Percentiles rank a stretch among this genome's conserved stretches.
Conservation (phyloP, 2,797 vertebrate species). For the Anisognathus igniventris region DNA sequence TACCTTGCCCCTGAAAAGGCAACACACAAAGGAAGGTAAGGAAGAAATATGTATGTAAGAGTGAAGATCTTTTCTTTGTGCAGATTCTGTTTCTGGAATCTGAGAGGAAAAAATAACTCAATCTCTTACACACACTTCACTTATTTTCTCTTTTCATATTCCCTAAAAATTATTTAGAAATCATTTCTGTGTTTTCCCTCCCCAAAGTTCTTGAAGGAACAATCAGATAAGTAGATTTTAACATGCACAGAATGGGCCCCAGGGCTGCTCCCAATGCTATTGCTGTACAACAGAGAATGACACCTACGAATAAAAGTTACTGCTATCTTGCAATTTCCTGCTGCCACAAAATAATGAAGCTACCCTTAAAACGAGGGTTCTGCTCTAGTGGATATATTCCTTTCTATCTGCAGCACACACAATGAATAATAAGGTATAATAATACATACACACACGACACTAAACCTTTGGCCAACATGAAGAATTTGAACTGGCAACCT, state of each 20-base stretch:
- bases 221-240: not conserved
- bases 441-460: not conserved
- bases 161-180: not conserved
- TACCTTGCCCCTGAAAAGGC: not conserved
- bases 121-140: not conserved
- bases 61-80: not conserved
- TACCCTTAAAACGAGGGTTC: not conserved
- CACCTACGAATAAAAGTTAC: not conserved
- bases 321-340: conserved; percentile 16
- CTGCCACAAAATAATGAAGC: not conserved
- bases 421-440: not conserved
- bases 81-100: not conserved
- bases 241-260: not conserved
- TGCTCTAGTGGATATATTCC: not conserved
- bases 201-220: not conserved
- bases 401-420: not conserved
- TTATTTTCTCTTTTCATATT: not conserved
- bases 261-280: not conserved
- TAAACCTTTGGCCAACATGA: not conserved
- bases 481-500: not conserved
- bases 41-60: not conserved
- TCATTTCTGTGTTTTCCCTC: not conserved
- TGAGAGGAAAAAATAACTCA: not conserved
- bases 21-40: not conserved
- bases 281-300: not conserved